Conservation (phyloP, 1,140 invertebrate genomes). For the Cyclina sinensis region DNA sequence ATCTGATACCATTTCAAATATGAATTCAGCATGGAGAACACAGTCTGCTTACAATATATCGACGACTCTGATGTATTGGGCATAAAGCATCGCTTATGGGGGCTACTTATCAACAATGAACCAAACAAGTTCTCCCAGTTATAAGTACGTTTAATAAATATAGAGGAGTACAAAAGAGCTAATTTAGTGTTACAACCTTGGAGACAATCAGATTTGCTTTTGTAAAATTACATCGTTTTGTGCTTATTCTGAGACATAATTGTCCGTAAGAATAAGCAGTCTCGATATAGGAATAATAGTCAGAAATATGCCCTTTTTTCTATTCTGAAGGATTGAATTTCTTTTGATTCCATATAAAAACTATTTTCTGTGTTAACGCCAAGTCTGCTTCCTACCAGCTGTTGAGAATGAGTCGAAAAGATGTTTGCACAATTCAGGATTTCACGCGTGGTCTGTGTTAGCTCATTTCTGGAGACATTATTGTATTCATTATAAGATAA, state of each 20-base stretch:
- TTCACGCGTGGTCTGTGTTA: too few species aligned
- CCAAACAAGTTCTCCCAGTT: background rate
- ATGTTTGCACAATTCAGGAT: too few species aligned
- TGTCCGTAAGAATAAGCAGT: background rate
- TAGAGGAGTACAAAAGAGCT: background rate
- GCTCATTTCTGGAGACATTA: too few species aligned
- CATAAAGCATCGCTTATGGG: too few species aligned
- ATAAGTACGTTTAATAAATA: slow-evolving; percentile 9
- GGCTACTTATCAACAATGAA: background rate
- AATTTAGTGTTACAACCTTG: background rate
- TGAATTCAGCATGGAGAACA: background rate
- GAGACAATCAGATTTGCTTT: slow-evolving; percentile 8
- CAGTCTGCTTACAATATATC: too few species aligned
- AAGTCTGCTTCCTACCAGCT: background rate
- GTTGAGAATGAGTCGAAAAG: background rate
- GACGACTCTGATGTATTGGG: too few species aligned
- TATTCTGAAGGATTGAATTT: background rate
- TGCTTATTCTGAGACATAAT: background rate
- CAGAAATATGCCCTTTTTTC: background rate
- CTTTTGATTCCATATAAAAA: background rate
- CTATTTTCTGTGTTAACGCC: background rate
- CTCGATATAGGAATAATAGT: background rate
- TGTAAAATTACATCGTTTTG: slow-evolving; percentile 7
- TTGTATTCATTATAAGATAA: too few species aligned
- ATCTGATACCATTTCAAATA: background rate